Evolutionary conservation across 2,113 vertebrate genomes (phyloP).

Genomic region (Silurus meridionalis): DNA sequence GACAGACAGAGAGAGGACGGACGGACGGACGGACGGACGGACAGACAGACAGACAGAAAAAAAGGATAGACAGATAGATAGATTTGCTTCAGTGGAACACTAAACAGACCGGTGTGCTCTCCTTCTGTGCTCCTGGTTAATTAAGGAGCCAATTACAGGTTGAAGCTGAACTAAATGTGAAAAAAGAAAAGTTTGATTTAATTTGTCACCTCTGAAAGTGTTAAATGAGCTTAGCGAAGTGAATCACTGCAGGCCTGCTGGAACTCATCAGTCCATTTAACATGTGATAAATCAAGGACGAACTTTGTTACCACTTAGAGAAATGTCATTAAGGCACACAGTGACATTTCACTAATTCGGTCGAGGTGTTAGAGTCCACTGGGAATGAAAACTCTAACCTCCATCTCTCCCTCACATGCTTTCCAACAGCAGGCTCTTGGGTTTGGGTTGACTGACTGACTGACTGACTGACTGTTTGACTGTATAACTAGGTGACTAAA

Average conservation of each 20-base stretch:
- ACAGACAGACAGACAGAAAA: not conserved
- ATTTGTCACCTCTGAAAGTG: conserved; percentile 10
- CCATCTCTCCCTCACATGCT: not conserved
- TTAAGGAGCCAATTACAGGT: conserved; percentile 20
- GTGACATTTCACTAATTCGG: conserved; percentile 21
- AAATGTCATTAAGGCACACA: conserved; percentile 13
- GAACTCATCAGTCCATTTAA: conserved; percentile 17
- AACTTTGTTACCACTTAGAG: conserved; percentile 26
- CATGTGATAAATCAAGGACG: conserved; percentile 15
- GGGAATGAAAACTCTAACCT: not conserved
- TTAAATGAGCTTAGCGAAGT: conserved; percentile 14
- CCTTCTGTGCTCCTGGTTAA: not conserved
- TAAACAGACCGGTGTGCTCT: not conserved
- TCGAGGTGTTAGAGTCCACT: not conserved
- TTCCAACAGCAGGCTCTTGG: not conserved
- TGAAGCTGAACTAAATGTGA: conserved; percentile 2
- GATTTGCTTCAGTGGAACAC: not conserved
- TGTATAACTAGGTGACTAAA: not conserved
- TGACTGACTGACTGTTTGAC: not conserved
- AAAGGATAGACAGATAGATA: not conserved
- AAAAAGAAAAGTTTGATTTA: not conserved
- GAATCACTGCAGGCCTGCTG: conserved; percentile 18
- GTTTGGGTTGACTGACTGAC: not conserved
- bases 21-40: not conserved
- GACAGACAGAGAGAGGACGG: not conserved